These are phyloP conservation scores for Erebia aethiops DNA, from an alignment of 2,888 invertebrate species.

Conservation along the genomic window DNA sequence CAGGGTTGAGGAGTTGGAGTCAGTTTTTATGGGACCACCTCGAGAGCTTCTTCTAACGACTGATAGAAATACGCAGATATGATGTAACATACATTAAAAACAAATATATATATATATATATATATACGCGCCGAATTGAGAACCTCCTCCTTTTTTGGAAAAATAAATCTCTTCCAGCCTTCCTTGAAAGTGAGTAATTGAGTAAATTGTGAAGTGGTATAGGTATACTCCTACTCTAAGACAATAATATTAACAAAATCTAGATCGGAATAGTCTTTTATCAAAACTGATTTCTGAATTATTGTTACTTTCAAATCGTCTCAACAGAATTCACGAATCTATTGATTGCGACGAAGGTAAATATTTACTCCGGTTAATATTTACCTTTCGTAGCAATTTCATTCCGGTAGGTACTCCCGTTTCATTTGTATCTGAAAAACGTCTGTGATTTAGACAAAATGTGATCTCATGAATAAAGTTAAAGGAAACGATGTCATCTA, in stretches of 20 bases:
- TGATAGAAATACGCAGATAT: too few species aligned
- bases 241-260: conserved; percentile 3
- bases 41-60: too few species aligned
- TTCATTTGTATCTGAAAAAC: conserved; percentile 25
- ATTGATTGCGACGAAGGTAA: conserved; percentile 21
- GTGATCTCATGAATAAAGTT: conserved; percentile 22
- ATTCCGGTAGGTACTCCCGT: conserved; percentile 11
- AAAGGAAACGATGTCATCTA: conserved; percentile 17
- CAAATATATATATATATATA: too few species aligned
- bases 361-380: conserved; percentile 18
- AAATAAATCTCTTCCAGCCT: too few species aligned
- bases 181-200: too few species aligned
- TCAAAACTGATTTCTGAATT: conserved; percentile 5
- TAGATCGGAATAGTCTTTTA: not conserved
- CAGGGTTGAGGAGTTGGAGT: too few species aligned
- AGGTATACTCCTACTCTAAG: too few species aligned
- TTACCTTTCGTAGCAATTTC: conserved; percentile 20
- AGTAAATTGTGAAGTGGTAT: too few species aligned
- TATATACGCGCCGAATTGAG: too few species aligned
- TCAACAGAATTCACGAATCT: conserved; percentile 21
- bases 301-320: conserved; percentile 15
- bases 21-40: too few species aligned
- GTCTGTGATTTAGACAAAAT: conserved; percentile 24
- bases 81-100: too few species aligned
- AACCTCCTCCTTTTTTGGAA: too few species aligned